These are phyloP conservation scores for Gymnothorax javanicus DNA, from an alignment of 2,797 vertebrate genomes.

Conservation along the genomic window DNA sequence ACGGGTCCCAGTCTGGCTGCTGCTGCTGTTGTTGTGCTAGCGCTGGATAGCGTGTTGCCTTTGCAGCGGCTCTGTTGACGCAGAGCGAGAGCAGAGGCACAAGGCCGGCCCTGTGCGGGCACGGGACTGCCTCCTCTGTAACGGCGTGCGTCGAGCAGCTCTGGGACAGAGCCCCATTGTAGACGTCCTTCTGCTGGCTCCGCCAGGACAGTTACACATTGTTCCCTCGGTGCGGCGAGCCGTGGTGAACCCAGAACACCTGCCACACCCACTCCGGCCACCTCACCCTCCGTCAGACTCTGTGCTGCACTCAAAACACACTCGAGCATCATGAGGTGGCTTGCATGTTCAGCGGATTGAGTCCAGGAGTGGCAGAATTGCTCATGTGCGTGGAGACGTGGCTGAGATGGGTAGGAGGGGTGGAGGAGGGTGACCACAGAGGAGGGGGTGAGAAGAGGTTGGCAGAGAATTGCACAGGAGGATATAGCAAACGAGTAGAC, in stretches of 20 bases:
- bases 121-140: conserved; percentile 20
- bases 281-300: neutral
- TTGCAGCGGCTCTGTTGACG: conserved; percentile 47
- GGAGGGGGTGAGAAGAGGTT: too few species aligned
- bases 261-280: neutral
- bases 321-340: too few species aligned
- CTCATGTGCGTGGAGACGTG: neutral
- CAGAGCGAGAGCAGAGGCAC: conserved; percentile 45
- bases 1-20: neutral
- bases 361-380: too few species aligned
- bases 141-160: conserved; percentile 39
- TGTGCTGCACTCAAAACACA: too few species aligned
- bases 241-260: too few species aligned
- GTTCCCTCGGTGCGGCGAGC: conserved; percentile 50
- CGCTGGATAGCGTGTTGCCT: conserved; percentile 36
- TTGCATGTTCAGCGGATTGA: too few species aligned
- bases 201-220: conserved; percentile 57
- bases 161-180: conserved; percentile 57
- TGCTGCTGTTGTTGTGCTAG: neutral
- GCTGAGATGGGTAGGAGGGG: neutral
- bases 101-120: conserved; percentile 51
- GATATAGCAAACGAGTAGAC: neutral
- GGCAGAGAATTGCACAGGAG: neutral
- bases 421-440: too few species aligned
- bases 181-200: conserved; percentile 55